phyloP scores from a whole-genome alignment of 2,113 vertebrate species.

The Cacatua alba region DNA sequence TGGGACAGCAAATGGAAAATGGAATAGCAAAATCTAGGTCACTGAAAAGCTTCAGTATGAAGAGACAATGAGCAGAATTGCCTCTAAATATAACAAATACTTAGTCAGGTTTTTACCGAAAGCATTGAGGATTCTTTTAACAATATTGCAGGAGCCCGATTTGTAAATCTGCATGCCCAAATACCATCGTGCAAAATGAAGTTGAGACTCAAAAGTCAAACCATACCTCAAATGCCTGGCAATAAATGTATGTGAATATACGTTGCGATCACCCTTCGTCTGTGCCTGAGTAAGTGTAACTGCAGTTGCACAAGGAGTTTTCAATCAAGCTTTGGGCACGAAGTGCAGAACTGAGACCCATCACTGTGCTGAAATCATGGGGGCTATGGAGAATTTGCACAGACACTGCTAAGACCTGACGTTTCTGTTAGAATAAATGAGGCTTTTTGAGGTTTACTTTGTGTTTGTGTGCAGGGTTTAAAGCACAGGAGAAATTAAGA shows the following conservation, averaged over 20 bases:
- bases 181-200: not conserved
- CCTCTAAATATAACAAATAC: slow-evolving; percentile 61
- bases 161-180: not conserved
- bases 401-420: not conserved
- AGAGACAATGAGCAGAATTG: slow-evolving; percentile 46
- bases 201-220: not conserved
- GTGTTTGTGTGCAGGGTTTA: not conserved
- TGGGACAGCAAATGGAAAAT: slow-evolving; percentile 29
- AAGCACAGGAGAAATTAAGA: not conserved
- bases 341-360: not conserved
- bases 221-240: not conserved
- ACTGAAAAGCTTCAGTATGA: slow-evolving; percentile 37
- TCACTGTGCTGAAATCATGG: not conserved
- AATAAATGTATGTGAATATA: accelerated
- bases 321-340: not conserved
- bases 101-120: slow-evolving; percentile 33
- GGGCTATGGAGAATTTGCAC: not conserved
- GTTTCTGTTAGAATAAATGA: not conserved
- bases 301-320: accelerated
- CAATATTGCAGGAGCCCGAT: not conserved
- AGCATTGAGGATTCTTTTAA: slow-evolving; percentile 11
- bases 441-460: not conserved
- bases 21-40: slow-evolving; percentile 59
- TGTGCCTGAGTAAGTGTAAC: not conserved
- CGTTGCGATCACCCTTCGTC: accelerated